A percentile compares a stretch with the other conserved stretches of the same genome.
These are phyloP conservation scores for Crotalus helleri DNA, from an alignment of 2,113 vertebrate genomes.

Conservation along the genomic window DNA sequence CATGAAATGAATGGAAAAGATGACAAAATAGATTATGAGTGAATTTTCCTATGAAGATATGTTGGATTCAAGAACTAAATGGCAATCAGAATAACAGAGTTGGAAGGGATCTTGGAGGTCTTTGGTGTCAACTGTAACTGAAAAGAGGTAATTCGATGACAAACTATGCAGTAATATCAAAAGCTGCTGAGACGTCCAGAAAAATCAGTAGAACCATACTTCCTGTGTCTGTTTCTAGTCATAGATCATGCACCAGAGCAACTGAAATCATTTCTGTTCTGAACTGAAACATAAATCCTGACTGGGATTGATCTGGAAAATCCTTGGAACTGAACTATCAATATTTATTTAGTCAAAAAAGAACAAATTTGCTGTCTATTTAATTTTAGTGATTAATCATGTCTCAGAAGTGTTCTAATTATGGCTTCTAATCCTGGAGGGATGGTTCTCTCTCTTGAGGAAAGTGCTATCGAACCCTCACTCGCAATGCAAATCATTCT, in stretches of 20 bases:
- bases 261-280: neutral
- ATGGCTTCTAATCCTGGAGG: neutral
- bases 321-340: neutral
- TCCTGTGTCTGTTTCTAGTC: neutral
- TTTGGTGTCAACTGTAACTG: neutral
- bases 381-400: neutral
- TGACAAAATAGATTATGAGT: neutral
- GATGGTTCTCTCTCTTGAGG: neutral
- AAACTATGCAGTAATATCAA: neutral
- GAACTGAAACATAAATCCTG: neutral
- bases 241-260: neutral
- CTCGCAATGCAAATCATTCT: neutral
- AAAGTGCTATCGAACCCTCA: neutral
- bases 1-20: neutral
- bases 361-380: neutral
- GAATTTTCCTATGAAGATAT: neutral
- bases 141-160: neutral
- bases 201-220: neutral
- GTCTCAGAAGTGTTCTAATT: neutral
- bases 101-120: neutral
- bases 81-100: neutral
- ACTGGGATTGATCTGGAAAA: neutral
- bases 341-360: neutral
- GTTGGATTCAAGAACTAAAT: neutral
- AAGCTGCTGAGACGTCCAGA: neutral